Percentiles rank a stretch among this genome's conserved stretches.
Conservation (phyloP, 2,888 invertebrate genomes). For the Cheilosia soror region DNA sequence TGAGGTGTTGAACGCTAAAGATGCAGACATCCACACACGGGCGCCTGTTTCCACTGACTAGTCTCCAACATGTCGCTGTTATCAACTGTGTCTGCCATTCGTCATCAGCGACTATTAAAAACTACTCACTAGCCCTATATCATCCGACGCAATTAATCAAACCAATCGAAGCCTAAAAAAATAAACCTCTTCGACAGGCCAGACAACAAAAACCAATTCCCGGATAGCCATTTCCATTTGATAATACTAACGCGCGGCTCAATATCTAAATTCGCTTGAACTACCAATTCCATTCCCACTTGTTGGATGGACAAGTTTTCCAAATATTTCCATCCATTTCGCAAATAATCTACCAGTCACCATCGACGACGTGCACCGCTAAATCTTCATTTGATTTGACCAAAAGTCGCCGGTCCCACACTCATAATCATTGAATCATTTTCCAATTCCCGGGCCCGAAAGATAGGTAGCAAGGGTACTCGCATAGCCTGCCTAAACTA, state of each 20-base stretch:
- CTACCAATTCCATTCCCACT: conserved; percentile 55
- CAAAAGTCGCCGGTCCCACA: conserved; percentile 51
- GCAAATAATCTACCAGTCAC: conserved; percentile 66
- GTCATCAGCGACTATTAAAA: conserved; percentile 6
- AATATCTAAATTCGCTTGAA: conserved; percentile 39
- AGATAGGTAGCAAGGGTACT: not conserved
- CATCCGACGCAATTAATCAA: conserved; percentile 57
- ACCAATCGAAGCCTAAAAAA: not conserved
- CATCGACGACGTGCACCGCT: conserved; percentile 61
- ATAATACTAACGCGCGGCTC: conserved; percentile 17
- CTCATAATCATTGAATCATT: conserved; percentile 56
- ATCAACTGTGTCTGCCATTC: too few relatives aligned
- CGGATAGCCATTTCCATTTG: conserved; percentile 28
- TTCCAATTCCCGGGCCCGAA: conserved; percentile 35
- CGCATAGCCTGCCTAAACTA: conserved; percentile 37
- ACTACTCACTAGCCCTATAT: conserved; percentile 48
- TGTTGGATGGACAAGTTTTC: conserved; percentile 41
- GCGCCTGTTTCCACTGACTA: too few relatives aligned
- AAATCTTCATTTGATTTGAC: conserved; percentile 74
- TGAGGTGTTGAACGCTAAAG: conserved; percentile 16
- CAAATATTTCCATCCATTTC: conserved; percentile 47
- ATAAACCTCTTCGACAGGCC: conserved; percentile 13
- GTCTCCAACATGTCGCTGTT: too few relatives aligned
- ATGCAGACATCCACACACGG: too few relatives aligned
- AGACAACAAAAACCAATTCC: conserved; percentile 23